Conservation (phyloP, 92 coral and sea anemone species). For the Nematostella vectensis region DNA sequence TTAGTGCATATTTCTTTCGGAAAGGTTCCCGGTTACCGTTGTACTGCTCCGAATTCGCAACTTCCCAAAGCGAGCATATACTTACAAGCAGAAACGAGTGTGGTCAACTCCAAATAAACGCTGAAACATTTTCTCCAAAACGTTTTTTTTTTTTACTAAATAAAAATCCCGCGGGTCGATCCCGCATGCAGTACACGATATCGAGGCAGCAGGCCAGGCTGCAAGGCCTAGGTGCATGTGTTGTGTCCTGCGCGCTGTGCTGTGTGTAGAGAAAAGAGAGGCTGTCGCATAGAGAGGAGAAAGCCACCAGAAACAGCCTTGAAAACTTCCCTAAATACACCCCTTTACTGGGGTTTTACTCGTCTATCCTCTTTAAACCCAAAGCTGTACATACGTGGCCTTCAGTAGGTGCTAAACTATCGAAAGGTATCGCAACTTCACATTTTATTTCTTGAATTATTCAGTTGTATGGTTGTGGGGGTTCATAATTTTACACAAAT, state of each 20-base stretch:
- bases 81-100: too few species aligned
- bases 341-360: conserved; percentile 4
- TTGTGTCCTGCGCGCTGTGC: conserved; percentile 94
- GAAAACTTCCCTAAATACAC: conserved; percentile 17
- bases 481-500: conserved; percentile 75
- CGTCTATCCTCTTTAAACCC: conserved; percentile 2
- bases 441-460: conserved; percentile 91
- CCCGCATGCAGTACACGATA: conserved; percentile 9
- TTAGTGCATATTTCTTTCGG: too few species aligned
- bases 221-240: conserved; percentile 77
- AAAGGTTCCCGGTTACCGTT: too few species aligned
- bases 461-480: conserved; percentile 90
- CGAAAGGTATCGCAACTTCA: conserved; percentile 75
- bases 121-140: background rate
- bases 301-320: conserved; percentile 30
- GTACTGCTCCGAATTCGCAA: too few species aligned
- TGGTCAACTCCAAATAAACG: background rate
- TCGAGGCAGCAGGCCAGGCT: conserved; percentile 77
- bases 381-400: conserved; percentile 17
- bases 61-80: too few species aligned
- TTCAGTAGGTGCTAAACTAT: conserved; percentile 46
- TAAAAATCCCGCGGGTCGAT: conserved; percentile 23
- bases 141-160: background rate
- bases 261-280: conserved; percentile 51
- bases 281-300: conserved; percentile 57